These are phyloP conservation scores for Micromesistius poutassou DNA, from an alignment of 2,797 vertebrate species.

Conservation along the genomic window DNA sequence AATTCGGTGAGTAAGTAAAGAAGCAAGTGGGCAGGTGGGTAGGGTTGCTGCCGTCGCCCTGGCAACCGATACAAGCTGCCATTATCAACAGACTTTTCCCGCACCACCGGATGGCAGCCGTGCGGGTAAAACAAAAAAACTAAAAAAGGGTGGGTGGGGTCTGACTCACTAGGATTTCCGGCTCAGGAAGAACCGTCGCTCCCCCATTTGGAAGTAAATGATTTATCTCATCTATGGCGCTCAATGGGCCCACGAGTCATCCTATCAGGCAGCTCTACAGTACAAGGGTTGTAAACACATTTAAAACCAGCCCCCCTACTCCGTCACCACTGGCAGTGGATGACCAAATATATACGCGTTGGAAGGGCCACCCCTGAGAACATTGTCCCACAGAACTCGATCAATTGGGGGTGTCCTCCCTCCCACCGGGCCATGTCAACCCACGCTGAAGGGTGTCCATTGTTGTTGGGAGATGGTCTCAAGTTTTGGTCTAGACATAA, in stretches of 20 bases:
- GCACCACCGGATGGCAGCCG: not conserved
- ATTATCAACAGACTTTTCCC: not conserved
- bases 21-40: not conserved
- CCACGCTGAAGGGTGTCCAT: not conserved
- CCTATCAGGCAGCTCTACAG: constrained; percentile 34
- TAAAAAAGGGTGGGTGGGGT: not conserved
- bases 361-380: constrained; percentile 31
- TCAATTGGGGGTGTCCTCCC: not conserved
- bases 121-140: too few species aligned
- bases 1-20: not conserved
- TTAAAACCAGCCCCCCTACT: not conserved
- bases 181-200: constrained; percentile 24
- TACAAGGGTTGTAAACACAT: constrained; percentile 36
- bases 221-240: constrained; percentile 37
- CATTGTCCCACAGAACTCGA: constrained; percentile 9
- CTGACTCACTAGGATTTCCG: constrained; percentile 46
- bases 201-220: constrained; percentile 48
- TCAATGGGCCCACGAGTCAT: constrained; percentile 46
- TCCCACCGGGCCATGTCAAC: not conserved
- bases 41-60: not conserved
- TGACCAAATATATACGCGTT: constrained; percentile 16
- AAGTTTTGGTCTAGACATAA: constrained; percentile 1
- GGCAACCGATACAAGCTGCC: not conserved
- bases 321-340: constrained; percentile 15
- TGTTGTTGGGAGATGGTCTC: not conserved